A percentile compares a stretch with the other conserved stretches of the same genome.
Conservation (phyloP, 2,888 invertebrate genomes). For the Epicampocera succincta region DNA sequence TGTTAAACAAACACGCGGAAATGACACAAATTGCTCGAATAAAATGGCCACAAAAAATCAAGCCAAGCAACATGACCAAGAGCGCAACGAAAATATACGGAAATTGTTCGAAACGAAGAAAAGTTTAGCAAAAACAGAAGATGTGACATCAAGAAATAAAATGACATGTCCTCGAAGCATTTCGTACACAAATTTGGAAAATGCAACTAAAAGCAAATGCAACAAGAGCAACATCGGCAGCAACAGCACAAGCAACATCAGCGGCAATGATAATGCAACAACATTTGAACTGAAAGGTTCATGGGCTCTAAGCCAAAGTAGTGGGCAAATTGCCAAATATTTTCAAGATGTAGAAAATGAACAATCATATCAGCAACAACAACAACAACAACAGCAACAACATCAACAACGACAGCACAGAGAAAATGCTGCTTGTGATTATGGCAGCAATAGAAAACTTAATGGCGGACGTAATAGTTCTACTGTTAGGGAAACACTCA, state of each 20-base stretch:
- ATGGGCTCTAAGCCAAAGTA: slow-evolving; percentile 71
- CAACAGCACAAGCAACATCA: slow-evolving; percentile 39
- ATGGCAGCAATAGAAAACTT: slow-evolving; percentile 53
- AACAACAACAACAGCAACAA: slow-evolving; percentile 25
- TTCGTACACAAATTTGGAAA: slow-evolving; percentile 68
- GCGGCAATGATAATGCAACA: slow-evolving; percentile 50
- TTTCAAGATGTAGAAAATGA: slow-evolving; percentile 54
- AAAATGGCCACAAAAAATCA: slow-evolving; percentile 69
- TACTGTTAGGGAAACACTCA: slow-evolving; percentile 15
- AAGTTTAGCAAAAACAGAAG: slow-evolving; percentile 52
- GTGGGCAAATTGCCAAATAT: slow-evolving; percentile 72
- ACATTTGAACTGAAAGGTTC: slow-evolving; percentile 55
- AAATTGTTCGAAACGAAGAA: slow-evolving; percentile 75
- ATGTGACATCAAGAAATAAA: slow-evolving; percentile 41
- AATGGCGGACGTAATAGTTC: slow-evolving; percentile 60
- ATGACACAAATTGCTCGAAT: slow-evolving; percentile 64
- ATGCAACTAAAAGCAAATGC: slow-evolving; percentile 31
- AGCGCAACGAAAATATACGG: slow-evolving; percentile 78
- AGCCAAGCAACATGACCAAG: slow-evolving; percentile 73
- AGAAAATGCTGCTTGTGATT: slow-evolving; percentile 50
- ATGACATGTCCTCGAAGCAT: slow-evolving; percentile 73
- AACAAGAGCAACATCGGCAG: slow-evolving; percentile 9
- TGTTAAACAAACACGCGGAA: slow-evolving; percentile 69
- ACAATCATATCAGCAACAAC: slow-evolving; percentile 58
- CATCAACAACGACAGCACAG: slow-evolving; percentile 6